Evolutionary conservation across 2,797 vertebrate species (phyloP), one percentile per base, ranked within the genome.

Genomic region (Oryzias dopingdopingensis): DNA sequence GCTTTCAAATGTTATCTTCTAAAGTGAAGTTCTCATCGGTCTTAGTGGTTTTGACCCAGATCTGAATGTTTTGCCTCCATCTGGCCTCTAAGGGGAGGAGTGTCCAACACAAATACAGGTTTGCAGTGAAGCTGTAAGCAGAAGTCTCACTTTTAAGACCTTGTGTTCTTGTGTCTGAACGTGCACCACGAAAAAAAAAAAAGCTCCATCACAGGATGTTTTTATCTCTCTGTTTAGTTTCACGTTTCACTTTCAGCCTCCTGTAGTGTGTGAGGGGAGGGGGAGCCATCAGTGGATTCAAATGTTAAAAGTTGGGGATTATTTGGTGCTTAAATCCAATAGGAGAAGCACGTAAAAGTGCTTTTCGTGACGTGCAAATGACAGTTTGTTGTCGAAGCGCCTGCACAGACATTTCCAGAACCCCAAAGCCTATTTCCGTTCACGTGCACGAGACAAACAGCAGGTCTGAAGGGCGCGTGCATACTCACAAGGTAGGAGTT

Each of bases 401-500:
- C 32, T 37, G 32, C 32, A 32, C 6, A 32, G 29, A 32, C 29
- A 32, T 32, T 32, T 32, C 7, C 32, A 37, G 32, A 12, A 13
- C 32, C 32, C 12, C 32, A 37, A 37, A 37, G 32, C 32, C 12
- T 12, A 12, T 37, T 37, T 37, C 32, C 32, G 32, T 37, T 37
- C 32, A 37, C 13, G 42, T 6, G 37, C 23, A 17, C 3, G 17
- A 37, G 32, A 37, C 32, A 37, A 37, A 37, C 32, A 37, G 32
- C 32, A 37, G 32, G 32, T 37, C 32, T 37, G 32, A 4, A 37
- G 32, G 10, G 32, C 32, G 32, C 32, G 32, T 37, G 32, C 32
- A 51, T 66, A 92, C 91, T 92, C 82, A 92, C 91, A 60, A 90
- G 89, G 68, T 90, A 90, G 15, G 86, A 85, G 80, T 91, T 90